A percentile compares a stretch with the other conserved stretches of the same genome.
Evolutionary conservation across 2,113 vertebrate genomes (phyloP).

Genomic region (Carettochelys insculpta): DNA sequence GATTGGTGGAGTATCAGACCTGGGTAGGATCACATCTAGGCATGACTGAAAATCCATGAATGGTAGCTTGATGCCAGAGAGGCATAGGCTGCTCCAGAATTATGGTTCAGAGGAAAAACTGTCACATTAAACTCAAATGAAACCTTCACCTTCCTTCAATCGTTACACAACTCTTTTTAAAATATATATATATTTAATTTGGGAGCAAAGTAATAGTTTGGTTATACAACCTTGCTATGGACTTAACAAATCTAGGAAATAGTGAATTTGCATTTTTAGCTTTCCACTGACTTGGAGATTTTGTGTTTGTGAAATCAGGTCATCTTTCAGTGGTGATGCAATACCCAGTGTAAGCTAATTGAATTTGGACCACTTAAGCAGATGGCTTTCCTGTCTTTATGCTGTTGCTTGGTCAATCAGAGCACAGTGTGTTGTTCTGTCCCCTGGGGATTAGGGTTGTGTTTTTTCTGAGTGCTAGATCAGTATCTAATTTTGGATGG

Average conservation of each 20-base stretch:
- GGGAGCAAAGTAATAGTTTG: constrained; percentile 19
- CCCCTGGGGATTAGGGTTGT: rapidly evolving
- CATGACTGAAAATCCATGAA: not conserved
- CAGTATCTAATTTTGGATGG: not conserved
- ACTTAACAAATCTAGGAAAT: constrained; percentile 21
- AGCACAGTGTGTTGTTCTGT: rapidly evolving
- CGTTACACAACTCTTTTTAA: not conserved
- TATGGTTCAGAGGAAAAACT: not conserved
- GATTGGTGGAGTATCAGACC: not conserved
- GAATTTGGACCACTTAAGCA: constrained; percentile 15
- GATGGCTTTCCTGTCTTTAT: constrained; percentile 4
- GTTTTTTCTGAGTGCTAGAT: not conserved
- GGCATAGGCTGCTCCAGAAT: not conserved
- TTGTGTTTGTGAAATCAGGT: constrained; percentile 47
- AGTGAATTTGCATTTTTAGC: constrained; percentile 24
- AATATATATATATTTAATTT: not conserved
- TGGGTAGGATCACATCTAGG: not conserved
- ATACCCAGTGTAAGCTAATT: constrained; percentile 37
- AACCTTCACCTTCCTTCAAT: not conserved
- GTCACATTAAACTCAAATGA: not conserved
- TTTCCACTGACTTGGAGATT: constrained; percentile 66
- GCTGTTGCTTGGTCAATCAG: not conserved
- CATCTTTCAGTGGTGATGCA: not conserved
- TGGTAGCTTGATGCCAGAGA: not conserved
- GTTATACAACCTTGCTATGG: constrained; percentile 48